Evolutionary conservation across 2,113 vertebrate species (phyloP), one percentile per base, ranked within the genome.

Genomic region (Pionites leucogaster): DNA sequence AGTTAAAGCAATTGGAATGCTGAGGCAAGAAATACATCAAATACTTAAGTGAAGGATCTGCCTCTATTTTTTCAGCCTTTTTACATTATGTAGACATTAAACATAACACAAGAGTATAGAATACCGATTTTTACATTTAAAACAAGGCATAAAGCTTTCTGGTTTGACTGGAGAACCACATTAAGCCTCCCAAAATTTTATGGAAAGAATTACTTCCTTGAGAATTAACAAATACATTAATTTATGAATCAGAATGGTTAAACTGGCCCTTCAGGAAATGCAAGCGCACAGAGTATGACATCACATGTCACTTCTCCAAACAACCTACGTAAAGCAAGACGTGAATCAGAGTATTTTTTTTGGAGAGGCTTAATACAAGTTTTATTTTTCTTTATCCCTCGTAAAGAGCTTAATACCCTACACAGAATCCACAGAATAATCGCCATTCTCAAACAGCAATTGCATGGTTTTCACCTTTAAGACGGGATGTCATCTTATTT

Each of bases 11-110:
- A n/a, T 3, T 6, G 6, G 11, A 67, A 7, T 15, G 11, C 44
- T 20, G 29, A 59, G 16, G n/a, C 1, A 2, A 76, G 24, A 59
- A 76, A 53, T 8, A 14, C 3, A 2, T 31, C 1, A 0, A 50
- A 39, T 7, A 69, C 2, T 5, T 3, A 42, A 39, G 19, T 18
- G 59, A 55, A 80, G 13, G 10, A 52, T 23, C 17, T 13, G 19
- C 44, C 19, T 14, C 22, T 14, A 37, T 12, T n/a, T 65, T 68
- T 63, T 80, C 35, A 75, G 41, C 8, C 17, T 63, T 49, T 75
- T 74, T n/a, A 59, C 12, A 24, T 59, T 64, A 81, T 5, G 11
- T 10, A 64, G n/a, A 57, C 37, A 33, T 86, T 59, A 46, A 85
- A 59, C 14, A 18, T 62, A 85, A 44, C 31, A 52, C 7, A 82